These are phyloP conservation scores for Sylvietta virens DNA, from an alignment of 2,113 vertebrate species.

Conservation along the genomic window DNA sequence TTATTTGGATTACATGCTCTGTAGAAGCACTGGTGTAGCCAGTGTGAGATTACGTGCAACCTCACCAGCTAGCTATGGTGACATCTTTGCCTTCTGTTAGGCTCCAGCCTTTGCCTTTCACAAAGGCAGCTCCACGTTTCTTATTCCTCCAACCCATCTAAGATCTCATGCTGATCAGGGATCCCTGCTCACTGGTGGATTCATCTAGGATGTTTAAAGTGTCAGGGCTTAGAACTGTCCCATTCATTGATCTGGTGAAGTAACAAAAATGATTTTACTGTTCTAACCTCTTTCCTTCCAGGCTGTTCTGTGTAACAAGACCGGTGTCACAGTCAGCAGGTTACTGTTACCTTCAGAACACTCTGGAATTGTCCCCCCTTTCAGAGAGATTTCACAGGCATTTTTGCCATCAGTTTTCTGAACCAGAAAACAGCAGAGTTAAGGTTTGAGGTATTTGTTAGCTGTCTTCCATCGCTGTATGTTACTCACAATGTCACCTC, in stretches of 20 bases:
- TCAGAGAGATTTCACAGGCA: neutral
- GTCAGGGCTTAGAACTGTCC: neutral
- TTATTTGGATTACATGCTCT: neutral
- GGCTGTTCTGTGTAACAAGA: neutral
- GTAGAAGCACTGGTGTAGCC: neutral
- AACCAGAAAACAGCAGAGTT: neutral
- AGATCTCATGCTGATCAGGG: neutral
- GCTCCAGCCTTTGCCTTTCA: neutral
- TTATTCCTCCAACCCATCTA: neutral
- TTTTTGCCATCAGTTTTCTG: neutral
- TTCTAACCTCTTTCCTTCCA: neutral
- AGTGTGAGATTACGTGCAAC: neutral
- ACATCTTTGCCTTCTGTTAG: neutral
- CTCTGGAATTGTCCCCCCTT: neutral
- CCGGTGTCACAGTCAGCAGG: neutral
- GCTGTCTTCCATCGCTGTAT: neutral
- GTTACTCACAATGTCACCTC: neutral
- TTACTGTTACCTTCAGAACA: neutral
- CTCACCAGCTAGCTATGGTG: neutral
- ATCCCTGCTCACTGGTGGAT: neutral
- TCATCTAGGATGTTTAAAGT: neutral
- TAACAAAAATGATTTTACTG: neutral
- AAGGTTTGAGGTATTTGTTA: neutral
- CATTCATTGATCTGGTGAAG: neutral
- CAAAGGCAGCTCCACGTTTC: neutral